Conservation (phyloP, 2,113 vertebrate genomes). For the Ictalurus furcatus region DNA sequence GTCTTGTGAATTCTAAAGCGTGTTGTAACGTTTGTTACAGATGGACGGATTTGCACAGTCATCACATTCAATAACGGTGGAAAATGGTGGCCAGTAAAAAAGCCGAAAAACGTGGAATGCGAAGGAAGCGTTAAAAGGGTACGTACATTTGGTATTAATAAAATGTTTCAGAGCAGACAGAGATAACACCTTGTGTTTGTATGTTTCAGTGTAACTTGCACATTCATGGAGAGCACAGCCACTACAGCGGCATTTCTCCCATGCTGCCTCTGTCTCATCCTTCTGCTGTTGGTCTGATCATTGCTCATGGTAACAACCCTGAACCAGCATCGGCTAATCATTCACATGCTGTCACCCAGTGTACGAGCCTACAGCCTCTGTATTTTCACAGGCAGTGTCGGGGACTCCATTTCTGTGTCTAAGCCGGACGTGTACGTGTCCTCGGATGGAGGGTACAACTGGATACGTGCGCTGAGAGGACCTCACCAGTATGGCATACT, state of each 20-base stretch:
- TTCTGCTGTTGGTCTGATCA: conserved; percentile 71
- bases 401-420: conserved; percentile 71
- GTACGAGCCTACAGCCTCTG: neutral
- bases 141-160: neutral
- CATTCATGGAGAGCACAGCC: conserved; percentile 78
- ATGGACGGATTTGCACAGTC: conserved; percentile 73
- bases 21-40: conserved; percentile 58
- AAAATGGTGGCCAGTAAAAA: conserved; percentile 68
- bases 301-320: conserved; percentile 73
- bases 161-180: neutral
- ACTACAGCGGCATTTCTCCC: conserved; percentile 67
- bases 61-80: conserved; percentile 79
- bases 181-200: neutral
- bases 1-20: neutral
- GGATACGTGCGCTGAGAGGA: conserved; percentile 71
- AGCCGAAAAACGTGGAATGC: conserved; percentile 74
- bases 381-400: conserved; percentile 69
- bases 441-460: conserved; percentile 76
- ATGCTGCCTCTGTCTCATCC: conserved; percentile 74
- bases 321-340: neutral
- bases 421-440: conserved; percentile 77
- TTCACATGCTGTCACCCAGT: neutral
- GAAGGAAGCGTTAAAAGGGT: conserved; percentile 60
- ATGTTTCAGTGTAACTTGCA: conserved; percentile 75
- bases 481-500: conserved; percentile 78